phyloP scores from a whole-genome alignment of 1,140 invertebrate genomes.

The Neodiprion virginianus region DNA sequence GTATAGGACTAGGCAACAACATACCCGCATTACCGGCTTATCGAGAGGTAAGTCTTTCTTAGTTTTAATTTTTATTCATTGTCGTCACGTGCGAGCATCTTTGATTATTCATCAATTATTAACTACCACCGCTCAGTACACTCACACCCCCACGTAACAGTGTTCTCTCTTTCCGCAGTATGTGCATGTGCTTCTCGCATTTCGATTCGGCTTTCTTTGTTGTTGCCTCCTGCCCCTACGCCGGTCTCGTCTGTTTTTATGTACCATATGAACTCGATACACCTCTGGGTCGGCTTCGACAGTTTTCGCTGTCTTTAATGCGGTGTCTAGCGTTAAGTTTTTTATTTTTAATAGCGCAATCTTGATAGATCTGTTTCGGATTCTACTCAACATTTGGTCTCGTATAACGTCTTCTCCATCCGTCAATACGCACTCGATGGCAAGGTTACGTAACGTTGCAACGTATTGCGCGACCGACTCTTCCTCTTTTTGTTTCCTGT shows the following conservation, averaged over 20 bases:
- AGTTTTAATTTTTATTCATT: too few species aligned
- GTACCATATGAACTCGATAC: neutral
- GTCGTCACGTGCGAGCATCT: too few species aligned
- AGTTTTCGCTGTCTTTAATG: conserved; percentile 1
- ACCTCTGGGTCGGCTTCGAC: conserved; percentile 9
- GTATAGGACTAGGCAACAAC: too few species aligned
- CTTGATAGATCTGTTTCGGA: conserved; percentile 12
- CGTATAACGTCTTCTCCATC: conserved; percentile 8
- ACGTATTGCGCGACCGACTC: conserved; percentile 6
- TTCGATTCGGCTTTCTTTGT: neutral
- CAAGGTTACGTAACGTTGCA: neutral
- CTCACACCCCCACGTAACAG: too few species aligned
- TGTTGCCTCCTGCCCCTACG: neutral
- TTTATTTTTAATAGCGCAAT: conserved; percentile 12
- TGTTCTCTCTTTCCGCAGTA: neutral
- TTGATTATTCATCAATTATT: too few species aligned
- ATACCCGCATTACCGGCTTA: too few species aligned
- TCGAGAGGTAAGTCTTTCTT: too few species aligned
- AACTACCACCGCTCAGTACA: too few species aligned
- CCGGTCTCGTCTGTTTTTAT: neutral
- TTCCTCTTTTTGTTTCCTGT: conserved; percentile 13
- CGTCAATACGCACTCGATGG: conserved; percentile 13
- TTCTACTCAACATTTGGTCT: conserved; percentile 15
- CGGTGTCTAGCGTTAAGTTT: conserved; percentile 11
- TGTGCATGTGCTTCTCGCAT: conserved; percentile 11